Conservation (phyloP, 2,797 vertebrate species). For the Labeo calbasu region DNA sequence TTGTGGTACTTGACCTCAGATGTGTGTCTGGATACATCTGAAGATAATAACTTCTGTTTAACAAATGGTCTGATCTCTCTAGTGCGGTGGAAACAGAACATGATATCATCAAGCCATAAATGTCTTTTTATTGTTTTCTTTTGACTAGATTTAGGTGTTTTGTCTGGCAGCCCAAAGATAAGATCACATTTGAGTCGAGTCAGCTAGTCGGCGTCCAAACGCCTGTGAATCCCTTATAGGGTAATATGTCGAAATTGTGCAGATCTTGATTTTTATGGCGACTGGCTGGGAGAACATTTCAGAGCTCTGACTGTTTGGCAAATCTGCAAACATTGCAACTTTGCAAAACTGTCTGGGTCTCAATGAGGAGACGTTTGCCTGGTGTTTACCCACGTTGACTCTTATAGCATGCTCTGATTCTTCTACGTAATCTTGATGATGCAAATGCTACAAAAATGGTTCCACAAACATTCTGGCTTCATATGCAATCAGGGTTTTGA, state of each 20-base stretch:
- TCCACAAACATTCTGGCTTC: neutral
- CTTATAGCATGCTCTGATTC: constrained; percentile 5
- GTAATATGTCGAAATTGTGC: constrained; percentile 13
- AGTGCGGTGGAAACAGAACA: constrained; percentile 1
- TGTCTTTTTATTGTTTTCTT: constrained; percentile 36
- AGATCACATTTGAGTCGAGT: constrained; percentile 34
- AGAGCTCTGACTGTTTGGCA: constrained; percentile 17
- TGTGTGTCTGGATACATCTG: constrained; percentile 3
- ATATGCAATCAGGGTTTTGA: constrained; percentile 11
- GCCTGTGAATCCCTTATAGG: constrained; percentile 23
- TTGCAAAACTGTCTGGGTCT: neutral
- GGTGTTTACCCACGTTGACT: neutral
- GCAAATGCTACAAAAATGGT: constrained; percentile 42
- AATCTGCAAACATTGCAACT: constrained; percentile 25
- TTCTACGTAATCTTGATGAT: neutral
- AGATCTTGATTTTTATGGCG: constrained; percentile 9
- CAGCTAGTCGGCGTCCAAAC: neutral
- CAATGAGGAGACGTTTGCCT: neutral
- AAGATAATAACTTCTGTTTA: constrained; percentile 17
- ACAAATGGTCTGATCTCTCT: constrained; percentile 31
- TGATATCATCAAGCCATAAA: constrained; percentile 37
- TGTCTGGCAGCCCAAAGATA: constrained; percentile 42
- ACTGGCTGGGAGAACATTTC: neutral
- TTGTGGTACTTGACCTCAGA: neutral
- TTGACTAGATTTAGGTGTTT: constrained; percentile 32